These are phyloP conservation scores for Malacosoma neustria DNA, from an alignment of 2,888 invertebrate genomes.

Conservation along the genomic window DNA sequence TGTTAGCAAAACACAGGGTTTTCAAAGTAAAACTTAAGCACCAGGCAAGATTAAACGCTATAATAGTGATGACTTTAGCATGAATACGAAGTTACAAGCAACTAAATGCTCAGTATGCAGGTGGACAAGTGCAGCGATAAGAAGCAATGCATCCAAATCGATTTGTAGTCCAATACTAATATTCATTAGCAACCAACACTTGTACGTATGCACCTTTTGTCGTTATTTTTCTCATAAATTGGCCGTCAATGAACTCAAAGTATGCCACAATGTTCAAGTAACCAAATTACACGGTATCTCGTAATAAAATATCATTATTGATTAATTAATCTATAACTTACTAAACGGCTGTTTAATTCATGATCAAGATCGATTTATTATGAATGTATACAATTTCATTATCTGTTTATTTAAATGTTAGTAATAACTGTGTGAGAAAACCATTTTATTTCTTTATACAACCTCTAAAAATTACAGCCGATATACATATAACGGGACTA, in stretches of 20 bases:
- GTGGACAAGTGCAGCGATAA: slow-evolving; percentile 26
- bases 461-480: slow-evolving; percentile 44
- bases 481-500: slow-evolving; percentile 50
- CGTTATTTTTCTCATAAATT: background rate
- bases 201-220: background rate
- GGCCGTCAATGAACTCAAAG: background rate
- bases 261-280: background rate
- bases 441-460: slow-evolving; percentile 33
- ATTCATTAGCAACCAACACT: slow-evolving; percentile 2
- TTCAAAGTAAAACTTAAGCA: too few relatives aligned
- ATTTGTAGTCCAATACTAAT: slow-evolving; percentile 4
- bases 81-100: slow-evolving; percentile 1
- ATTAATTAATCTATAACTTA: background rate
- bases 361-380: background rate
- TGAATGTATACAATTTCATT: background rate
- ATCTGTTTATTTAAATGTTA: background rate
- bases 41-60: background rate
- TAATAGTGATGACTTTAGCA: slow-evolving; percentile 1
- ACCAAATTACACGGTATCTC: background rate
- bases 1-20: too few relatives aligned
- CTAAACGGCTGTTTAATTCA: background rate
- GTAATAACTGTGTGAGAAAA: slow-evolving; percentile 19
- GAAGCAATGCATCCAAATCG: slow-evolving; percentile 17
- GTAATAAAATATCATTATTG: background rate
- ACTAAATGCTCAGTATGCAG: slow-evolving; percentile 20